Conservation (phyloP, 2,113 vertebrate species). For the Notiomystis cincta region DNA sequence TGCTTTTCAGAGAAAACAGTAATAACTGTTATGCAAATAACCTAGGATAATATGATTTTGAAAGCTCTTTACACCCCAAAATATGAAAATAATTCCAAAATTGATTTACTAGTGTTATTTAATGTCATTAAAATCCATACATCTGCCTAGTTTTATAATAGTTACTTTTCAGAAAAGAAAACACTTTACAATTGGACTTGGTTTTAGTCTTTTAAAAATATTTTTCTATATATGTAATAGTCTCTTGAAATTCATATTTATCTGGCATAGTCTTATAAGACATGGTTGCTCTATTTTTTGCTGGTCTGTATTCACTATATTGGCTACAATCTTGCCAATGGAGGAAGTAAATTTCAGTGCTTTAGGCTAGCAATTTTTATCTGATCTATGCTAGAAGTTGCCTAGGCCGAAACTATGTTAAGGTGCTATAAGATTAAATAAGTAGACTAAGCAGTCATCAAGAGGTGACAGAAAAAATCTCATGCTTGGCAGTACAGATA, state of each 20-base stretch:
- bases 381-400: background rate
- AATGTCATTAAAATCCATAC: background rate
- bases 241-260: background rate
- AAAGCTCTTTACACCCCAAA: background rate
- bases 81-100: background rate
- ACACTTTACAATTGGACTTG: background rate
- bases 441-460: background rate
- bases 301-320: background rate
- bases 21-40: background rate
- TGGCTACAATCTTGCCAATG: background rate
- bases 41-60: background rate
- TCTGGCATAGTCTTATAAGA: background rate
- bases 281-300: background rate
- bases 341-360: background rate
- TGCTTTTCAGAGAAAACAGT: background rate
- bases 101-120: background rate
- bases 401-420: background rate
- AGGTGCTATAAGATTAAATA: background rate
- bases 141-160: background rate
- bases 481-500: background rate
- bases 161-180: background rate
- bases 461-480: background rate
- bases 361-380: background rate
- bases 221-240: background rate
- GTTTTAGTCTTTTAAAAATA: background rate